Percentiles rank a stretch among this genome's conserved stretches.
phyloP scores from a whole-genome alignment of 2,113 vertebrate genomes.

The Cebidichthys violaceus region DNA sequence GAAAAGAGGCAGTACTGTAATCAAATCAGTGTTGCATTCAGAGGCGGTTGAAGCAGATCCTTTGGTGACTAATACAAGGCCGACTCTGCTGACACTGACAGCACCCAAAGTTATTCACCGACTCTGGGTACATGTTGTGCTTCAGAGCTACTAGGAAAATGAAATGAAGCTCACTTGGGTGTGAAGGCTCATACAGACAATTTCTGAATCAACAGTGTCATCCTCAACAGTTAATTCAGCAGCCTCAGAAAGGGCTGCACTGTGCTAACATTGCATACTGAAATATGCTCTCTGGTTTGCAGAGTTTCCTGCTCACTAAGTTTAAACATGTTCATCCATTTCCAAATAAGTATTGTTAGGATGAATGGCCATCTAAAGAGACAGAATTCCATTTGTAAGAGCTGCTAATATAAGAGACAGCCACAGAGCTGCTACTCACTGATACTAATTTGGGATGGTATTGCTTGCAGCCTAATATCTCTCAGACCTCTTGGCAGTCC shows the following conservation, averaged over 20 bases:
- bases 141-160: constrained; percentile 32
- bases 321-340: constrained; percentile 13
- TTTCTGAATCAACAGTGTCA: constrained; percentile 47
- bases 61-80: constrained; percentile 11
- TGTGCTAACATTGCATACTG: background rate
- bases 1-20: constrained; percentile 6
- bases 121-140: constrained; percentile 38
- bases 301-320: constrained; percentile 25
- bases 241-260: constrained; percentile 29
- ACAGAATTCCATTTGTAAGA: constrained; percentile 15
- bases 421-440: constrained; percentile 13
- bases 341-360: constrained; percentile 8
- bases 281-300: constrained; percentile 28
- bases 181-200: constrained; percentile 54
- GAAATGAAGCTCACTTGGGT: constrained; percentile 51
- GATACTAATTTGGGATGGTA: constrained; percentile 28
- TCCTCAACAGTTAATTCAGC: constrained; percentile 29
- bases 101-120: constrained; percentile 19
- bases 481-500: constrained; percentile 32
- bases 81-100: constrained; percentile 23
- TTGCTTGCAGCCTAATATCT: constrained; percentile 12
- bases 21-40: constrained; percentile 28
- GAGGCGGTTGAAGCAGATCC: constrained; percentile 12
- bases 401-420: constrained; percentile 11
- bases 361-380: constrained; percentile 10